phyloP scores from a whole-genome alignment of 2,888 invertebrate species.

The Apotomis turbidana region DNA sequence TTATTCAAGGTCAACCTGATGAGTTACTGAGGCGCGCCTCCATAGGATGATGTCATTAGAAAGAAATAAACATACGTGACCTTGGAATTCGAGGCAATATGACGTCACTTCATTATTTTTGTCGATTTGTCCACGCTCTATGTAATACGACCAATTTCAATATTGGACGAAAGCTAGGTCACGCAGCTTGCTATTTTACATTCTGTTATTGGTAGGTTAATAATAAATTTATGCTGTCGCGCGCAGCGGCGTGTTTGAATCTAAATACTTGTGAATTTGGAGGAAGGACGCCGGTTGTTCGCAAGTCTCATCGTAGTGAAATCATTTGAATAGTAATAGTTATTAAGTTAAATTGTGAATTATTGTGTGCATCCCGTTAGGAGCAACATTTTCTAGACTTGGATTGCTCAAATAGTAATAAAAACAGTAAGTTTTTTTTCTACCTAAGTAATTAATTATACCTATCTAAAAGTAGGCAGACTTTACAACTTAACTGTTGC shows the following conservation, averaged over 20 bases:
- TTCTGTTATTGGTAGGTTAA: slow-evolving; percentile 8
- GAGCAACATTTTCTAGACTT: neutral
- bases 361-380: neutral
- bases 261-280: slow-evolving; percentile 33
- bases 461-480: too few relatives aligned
- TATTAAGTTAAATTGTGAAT: neutral
- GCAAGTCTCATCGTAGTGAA: neutral
- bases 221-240: slow-evolving; percentile 36
- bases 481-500: too few relatives aligned
- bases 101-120: slow-evolving; percentile 70
- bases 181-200: neutral
- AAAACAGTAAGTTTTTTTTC: slow-evolving; percentile 14
- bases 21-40: slow-evolving; percentile 24
- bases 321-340: slow-evolving; percentile 1
- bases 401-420: slow-evolving; percentile 23
- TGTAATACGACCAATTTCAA: slow-evolving; percentile 48
- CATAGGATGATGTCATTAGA: slow-evolving; percentile 44
- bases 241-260: slow-evolving; percentile 36
- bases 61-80: slow-evolving; percentile 49
- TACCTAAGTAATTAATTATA: neutral
- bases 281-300: slow-evolving; percentile 1
- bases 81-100: slow-evolving; percentile 60
- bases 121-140: slow-evolving; percentile 59
- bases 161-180: neutral
- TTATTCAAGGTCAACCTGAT: slow-evolving; percentile 21